Conservation (phyloP, 2,888 invertebrate species). For the Tigriopus californicus region DNA sequence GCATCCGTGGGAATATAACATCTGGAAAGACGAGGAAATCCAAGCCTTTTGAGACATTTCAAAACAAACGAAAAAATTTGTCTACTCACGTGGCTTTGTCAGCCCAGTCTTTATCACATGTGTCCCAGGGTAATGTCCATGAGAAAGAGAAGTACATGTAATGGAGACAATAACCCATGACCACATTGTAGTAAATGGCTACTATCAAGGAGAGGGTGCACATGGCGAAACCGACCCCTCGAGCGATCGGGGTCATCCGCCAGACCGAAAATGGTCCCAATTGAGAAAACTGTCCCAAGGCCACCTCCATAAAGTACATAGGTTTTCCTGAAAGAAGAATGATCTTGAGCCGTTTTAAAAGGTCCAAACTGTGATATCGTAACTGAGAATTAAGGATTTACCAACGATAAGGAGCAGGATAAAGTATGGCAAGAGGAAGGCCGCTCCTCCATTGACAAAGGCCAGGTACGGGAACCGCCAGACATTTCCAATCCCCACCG, state of each 20-base stretch:
- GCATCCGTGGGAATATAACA: background rate
- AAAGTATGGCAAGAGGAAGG: slow-evolving; percentile 50
- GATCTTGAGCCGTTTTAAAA: no score
- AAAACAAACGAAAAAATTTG: no score
- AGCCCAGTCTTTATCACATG: slow-evolving; percentile 30
- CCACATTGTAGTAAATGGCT: slow-evolving; percentile 58
- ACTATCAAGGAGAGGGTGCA: slow-evolving; percentile 46
- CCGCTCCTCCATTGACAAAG: slow-evolving; percentile 30
- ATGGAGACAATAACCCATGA: slow-evolving; percentile 54
- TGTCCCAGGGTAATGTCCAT: slow-evolving; percentile 44
- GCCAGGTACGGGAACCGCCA: slow-evolving; percentile 23
- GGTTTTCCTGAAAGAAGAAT: slow-evolving; percentile 39
- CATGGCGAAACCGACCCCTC: slow-evolving; percentile 36
- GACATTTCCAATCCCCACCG: slow-evolving; percentile 24
- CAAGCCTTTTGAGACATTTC: no score
- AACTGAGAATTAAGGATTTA: background rate
- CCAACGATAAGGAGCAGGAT: slow-evolving; percentile 52
- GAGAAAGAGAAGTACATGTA: slow-evolving; percentile 51
- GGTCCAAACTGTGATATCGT: no score
- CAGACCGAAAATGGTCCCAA: slow-evolving; percentile 60
- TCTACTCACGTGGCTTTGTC: background rate
- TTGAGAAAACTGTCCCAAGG: slow-evolving; percentile 57
- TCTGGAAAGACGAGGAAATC: no score
- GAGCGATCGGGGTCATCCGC: slow-evolving; percentile 26
- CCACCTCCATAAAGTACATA: slow-evolving; percentile 56